phyloP scores from a whole-genome alignment of 2,113 vertebrate species.

The Campylorhamphus procurvoides region DNA sequence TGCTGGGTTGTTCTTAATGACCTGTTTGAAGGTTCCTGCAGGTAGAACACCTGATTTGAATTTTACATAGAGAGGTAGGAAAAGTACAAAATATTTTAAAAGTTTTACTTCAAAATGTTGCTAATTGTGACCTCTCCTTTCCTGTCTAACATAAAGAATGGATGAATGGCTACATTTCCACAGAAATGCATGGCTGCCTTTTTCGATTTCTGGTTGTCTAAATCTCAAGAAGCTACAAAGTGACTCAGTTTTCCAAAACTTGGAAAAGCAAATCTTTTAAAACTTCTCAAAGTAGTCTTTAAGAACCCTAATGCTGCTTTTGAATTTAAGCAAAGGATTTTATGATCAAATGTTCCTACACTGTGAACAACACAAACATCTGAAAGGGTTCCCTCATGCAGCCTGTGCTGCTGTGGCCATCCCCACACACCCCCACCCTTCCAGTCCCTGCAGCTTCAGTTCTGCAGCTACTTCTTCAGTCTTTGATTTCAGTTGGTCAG shows the following conservation, averaged over 20 bases:
- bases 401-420: neutral
- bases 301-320: neutral
- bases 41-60: neutral
- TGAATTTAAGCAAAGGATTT: neutral
- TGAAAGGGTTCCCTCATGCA: accelerated
- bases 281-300: neutral
- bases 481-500: neutral
- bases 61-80: neutral
- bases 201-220: neutral
- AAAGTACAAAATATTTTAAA: conserved; percentile 4
- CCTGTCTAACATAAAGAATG: neutral
- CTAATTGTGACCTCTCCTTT: neutral
- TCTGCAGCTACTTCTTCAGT: neutral
- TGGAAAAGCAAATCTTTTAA: neutral
- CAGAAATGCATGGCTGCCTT: neutral
- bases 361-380: neutral
- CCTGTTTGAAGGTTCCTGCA: conserved; percentile 8
- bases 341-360: neutral
- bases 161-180: neutral
- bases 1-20: neutral
- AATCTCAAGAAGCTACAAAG: neutral
- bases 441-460: neutral
- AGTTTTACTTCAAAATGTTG: neutral
- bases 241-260: neutral
- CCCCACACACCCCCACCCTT: accelerated